Conservation (phyloP, 2,888 invertebrate species). For the Caenorhabditis imperialis region DNA sequence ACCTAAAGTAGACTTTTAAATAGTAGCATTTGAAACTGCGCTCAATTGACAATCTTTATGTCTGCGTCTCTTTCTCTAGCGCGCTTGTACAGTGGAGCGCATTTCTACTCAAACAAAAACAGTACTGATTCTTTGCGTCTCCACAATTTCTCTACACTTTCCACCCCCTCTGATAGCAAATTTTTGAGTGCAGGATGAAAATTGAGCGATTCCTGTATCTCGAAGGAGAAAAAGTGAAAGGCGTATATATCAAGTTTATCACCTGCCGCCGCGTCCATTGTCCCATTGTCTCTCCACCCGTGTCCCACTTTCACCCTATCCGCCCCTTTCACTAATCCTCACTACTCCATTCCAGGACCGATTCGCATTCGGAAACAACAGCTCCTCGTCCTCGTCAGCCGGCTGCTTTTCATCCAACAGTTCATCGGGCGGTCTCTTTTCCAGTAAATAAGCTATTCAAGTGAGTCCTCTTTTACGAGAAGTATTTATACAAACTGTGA, state of each 20-base stretch:
- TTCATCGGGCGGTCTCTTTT: slow-evolving; percentile 64
- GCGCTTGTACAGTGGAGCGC: too few species aligned
- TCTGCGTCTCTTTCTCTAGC: too few species aligned
- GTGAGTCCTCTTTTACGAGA: slow-evolving; percentile 33
- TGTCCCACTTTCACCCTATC: slow-evolving; percentile 33
- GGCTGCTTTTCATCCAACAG: slow-evolving; percentile 55
- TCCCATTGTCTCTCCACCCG: slow-evolving; percentile 39
- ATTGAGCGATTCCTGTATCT: too few species aligned
- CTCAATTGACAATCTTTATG: too few species aligned
- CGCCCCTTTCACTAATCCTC: slow-evolving; percentile 8
- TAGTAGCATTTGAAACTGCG: too few species aligned
- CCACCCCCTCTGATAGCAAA: too few species aligned
- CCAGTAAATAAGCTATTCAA: slow-evolving; percentile 58
- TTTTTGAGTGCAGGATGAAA: too few species aligned
- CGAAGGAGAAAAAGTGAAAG: slow-evolving; percentile 29
- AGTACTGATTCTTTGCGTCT: too few species aligned
- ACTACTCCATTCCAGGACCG: slow-evolving; percentile 42
- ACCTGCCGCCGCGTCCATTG: slow-evolving; percentile 35
- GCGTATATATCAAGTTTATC: slow-evolving; percentile 42
- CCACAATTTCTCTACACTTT: too few species aligned
- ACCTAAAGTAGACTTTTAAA: too few species aligned
- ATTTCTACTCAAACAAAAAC: too few species aligned
- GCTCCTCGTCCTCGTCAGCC: slow-evolving; percentile 38
- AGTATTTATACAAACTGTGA: background rate
- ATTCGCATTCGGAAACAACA: slow-evolving; percentile 54